These are phyloP conservation scores for Creontiades dilutus DNA, from an alignment of 2,888 invertebrate genomes.

Conservation along the genomic window DNA sequence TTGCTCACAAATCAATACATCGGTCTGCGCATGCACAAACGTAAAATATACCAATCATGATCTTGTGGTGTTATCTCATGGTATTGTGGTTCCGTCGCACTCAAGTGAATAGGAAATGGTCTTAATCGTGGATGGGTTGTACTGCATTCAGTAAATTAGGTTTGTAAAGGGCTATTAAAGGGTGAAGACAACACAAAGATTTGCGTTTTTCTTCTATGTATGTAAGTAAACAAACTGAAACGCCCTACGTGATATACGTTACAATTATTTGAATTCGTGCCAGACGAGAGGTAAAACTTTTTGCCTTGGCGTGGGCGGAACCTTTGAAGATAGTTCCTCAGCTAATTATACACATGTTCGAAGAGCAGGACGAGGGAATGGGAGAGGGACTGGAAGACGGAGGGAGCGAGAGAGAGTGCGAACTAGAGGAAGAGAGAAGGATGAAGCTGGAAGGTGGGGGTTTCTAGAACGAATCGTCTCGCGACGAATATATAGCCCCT, in stretches of 20 bases:
- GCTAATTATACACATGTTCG: slow-evolving; percentile 71
- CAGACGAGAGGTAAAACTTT: slow-evolving; percentile 51
- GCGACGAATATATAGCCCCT: slow-evolving; percentile 72
- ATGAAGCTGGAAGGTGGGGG: not conserved
- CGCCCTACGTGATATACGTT: not conserved
- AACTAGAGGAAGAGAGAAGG: not conserved
- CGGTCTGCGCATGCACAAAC: no score
- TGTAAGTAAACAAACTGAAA: slow-evolving; percentile 6
- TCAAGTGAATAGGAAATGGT: no score
- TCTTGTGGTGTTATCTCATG: no score
- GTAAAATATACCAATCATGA: no score
- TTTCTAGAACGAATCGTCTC: slow-evolving; percentile 72
- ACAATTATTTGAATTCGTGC: slow-evolving; percentile 46
- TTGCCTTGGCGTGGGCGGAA: slow-evolving; percentile 68
- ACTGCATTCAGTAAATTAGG: no score
- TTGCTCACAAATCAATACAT: no score
- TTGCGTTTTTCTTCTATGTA: not conserved
- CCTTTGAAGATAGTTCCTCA: slow-evolving; percentile 70
- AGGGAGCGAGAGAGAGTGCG: not conserved
- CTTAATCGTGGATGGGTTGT: no score
- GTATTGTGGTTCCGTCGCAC: no score
- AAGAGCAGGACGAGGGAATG: slow-evolving; percentile 19
- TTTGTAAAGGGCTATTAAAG: no score
- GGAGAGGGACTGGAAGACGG: slow-evolving; percentile 13
- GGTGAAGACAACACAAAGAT: no score